Evolutionary conservation across 2,888 invertebrate genomes (phyloP).

Genomic region (Scelioninae gen. 1): DNA sequence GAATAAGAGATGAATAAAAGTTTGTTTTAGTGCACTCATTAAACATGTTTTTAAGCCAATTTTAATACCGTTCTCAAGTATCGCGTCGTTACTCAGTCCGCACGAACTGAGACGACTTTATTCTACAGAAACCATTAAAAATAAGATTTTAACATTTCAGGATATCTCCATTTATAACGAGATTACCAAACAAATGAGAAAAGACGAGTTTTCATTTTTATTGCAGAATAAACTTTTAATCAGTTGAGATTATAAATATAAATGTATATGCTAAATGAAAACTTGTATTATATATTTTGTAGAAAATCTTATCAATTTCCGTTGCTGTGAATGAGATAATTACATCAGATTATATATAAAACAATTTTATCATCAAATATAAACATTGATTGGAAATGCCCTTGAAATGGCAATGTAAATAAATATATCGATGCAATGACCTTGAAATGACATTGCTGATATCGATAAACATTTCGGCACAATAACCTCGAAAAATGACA

Average conservation of each 20-base stretch:
- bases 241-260: conserved; percentile 2
- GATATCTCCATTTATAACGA: conserved; percentile 17
- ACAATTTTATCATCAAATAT: too few species aligned
- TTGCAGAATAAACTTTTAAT: conserved; percentile 24
- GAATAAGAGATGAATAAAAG: conserved; percentile 15
- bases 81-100: conserved; percentile 6
- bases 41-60: conserved; percentile 18
- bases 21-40: conserved; percentile 21
- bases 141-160: conserved; percentile 22
- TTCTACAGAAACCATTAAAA: conserved; percentile 32
- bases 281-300: neutral
- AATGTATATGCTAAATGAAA: neutral
- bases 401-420: too few species aligned
- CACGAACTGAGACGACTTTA: conserved; percentile 17
- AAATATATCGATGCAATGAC: too few species aligned
- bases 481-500: too few species aligned
- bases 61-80: conserved; percentile 20
- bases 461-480: too few species aligned
- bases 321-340: too few species aligned
- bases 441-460: too few species aligned
- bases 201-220: conserved; percentile 13
- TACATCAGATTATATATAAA: too few species aligned
- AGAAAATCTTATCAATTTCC: too few species aligned
- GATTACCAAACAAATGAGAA: conserved; percentile 22
- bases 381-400: too few species aligned